Evolutionary conservation across 2,113 vertebrate genomes (phyloP), one percentile per base, ranked within the genome.

Genomic region (Oxyura jamaicensis): DNA sequence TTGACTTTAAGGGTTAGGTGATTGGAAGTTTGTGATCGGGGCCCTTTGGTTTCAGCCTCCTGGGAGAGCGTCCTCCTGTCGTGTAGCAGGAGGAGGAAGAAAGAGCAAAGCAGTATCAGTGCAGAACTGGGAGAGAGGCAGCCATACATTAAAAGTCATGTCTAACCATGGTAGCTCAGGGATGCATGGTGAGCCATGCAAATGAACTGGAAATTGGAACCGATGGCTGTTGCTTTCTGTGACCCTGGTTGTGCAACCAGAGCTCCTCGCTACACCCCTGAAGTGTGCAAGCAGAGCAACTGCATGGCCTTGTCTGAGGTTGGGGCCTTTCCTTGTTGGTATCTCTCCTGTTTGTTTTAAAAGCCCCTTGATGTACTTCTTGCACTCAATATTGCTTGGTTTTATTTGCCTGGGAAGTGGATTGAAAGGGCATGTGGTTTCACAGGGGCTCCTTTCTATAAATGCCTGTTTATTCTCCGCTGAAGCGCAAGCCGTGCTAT

Each of bases 381-480:
- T 29, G 62, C 1, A 0, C 63, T 96, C 2, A 0, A 3, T 80
- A 35, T 83, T 74, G 25, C 60, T 88, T 55, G 46, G 59, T 59
- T 92, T 94, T 92, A 73, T 95, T 96, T 95, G 77, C 56, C 71
- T 88, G 77, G 79, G 66, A 96, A 93, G 90, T 76, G 59, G 71
- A 92, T 92, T 92, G 95, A 89, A 96, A 96, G 88, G 88, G 81
- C 77, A 55, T 52, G 31, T 50, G 53, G 78, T 92, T 97, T 96
- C 93, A 83, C 59, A 90, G 90, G 92, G 89, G 26, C 56, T 95
- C 58, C 62, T 31, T 87, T 89, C 92, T 88, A 46, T 83, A 94
- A 96, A 94, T 93, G 74, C 46, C 81, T 94, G 58, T 66, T 94
- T 88, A 77, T 93, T 68, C 50, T 62, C 65, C 35, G 59, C 66